Evolutionary conservation across 2,888 invertebrate species (phyloP).

Genomic region (Spodoptera picta): DNA sequence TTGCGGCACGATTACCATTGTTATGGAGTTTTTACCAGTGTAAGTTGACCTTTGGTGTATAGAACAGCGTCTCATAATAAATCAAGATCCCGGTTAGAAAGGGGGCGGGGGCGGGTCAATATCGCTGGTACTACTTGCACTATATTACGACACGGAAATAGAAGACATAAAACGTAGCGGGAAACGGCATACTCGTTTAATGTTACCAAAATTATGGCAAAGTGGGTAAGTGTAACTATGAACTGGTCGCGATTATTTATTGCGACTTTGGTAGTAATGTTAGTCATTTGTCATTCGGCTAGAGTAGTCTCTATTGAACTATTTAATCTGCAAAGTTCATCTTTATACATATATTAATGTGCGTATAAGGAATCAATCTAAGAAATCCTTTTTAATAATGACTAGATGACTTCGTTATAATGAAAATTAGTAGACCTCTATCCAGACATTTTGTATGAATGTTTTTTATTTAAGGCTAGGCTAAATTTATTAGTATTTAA

Average conservation of each 20-base stretch:
- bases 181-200: slow-evolving; percentile 28
- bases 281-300: not conserved
- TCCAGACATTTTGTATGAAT: too few relatives aligned
- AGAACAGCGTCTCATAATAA: slow-evolving; percentile 12
- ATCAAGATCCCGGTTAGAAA: slow-evolving; percentile 18
- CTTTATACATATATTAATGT: not conserved
- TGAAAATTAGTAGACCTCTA: too few relatives aligned
- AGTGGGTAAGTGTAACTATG: slow-evolving; percentile 18
- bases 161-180: slow-evolving; percentile 47
- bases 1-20: slow-evolving; percentile 51
- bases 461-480: too few relatives aligned
- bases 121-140: slow-evolving; percentile 35
- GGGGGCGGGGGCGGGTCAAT: slow-evolving; percentile 40
- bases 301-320: too few relatives aligned
- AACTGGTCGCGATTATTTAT: slow-evolving; percentile 18
- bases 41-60: slow-evolving; percentile 26
- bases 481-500: too few relatives aligned
- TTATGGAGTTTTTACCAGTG: slow-evolving; percentile 32
- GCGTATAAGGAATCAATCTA: too few relatives aligned
- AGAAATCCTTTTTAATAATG: too few relatives aligned
- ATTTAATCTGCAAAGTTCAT: not conserved
- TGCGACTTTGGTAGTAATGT: slow-evolving; percentile 1
- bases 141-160: slow-evolving; percentile 43
- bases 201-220: slow-evolving; percentile 31
- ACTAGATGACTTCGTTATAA: too few relatives aligned